Percentiles rank a stretch among this genome's conserved stretches.
Evolutionary conservation across 2,888 invertebrate genomes (phyloP).

Genomic region (Drosophila maculinotata): DNA sequence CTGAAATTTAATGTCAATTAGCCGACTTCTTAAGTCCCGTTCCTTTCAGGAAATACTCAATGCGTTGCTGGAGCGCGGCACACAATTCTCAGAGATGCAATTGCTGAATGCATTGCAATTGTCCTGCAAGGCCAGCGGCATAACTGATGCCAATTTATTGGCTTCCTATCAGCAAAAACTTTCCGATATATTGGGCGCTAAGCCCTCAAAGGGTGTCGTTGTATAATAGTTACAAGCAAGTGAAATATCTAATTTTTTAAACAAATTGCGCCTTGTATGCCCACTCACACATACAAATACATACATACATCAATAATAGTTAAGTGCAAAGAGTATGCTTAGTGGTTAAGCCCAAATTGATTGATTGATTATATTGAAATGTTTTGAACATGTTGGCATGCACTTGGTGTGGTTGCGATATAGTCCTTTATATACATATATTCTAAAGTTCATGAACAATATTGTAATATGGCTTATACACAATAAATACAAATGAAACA

Average conservation of each 20-base stretch:
- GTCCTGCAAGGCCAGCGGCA: conserved; percentile 88
- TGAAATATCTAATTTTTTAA: conserved; percentile 27
- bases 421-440: conserved; percentile 58
- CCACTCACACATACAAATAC: conserved; percentile 15
- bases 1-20: no score
- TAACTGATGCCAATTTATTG: conserved; percentile 87
- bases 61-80: conserved; percentile 93
- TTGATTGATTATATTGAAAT: conserved; percentile 49
- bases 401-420: conserved; percentile 65
- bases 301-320: conserved; percentile 49
- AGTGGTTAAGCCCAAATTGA: conserved; percentile 48
- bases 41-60: conserved; percentile 91
- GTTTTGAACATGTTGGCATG: conserved; percentile 70
- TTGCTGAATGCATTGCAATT: conserved; percentile 94
- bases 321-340: conserved; percentile 56
- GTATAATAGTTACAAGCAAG: conserved; percentile 86
- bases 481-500: conserved; percentile 64
- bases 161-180: conserved; percentile 91
- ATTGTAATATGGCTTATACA: conserved; percentile 64
- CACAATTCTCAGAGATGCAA: conserved; percentile 94
- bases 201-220: conserved; percentile 91
- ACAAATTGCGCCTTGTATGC: conserved; percentile 38
- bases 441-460: conserved; percentile 62
- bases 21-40: not conserved
- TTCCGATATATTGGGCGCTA: conserved; percentile 91